A percentile compares a stretch with the other conserved stretches of the same genome.
Conservation (phyloP, 2,113 vertebrate species). For the Psephotus haematonotus region DNA sequence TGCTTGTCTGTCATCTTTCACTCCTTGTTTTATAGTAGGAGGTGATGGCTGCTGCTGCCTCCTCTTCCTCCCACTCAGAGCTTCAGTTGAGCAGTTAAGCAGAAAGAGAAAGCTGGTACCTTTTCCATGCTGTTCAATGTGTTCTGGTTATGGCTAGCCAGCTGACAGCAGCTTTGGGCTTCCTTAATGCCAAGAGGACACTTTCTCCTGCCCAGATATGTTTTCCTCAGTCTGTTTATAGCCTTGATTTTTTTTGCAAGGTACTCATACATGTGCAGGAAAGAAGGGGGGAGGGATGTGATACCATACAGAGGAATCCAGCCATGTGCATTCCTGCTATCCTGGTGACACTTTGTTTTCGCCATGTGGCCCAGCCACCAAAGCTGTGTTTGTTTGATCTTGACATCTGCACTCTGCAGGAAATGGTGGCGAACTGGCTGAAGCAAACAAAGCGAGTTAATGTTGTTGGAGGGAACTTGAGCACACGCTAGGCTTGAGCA, state of each 20-base stretch:
- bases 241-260: neutral
- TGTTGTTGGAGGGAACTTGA: neutral
- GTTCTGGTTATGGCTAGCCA: neutral
- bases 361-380: neutral
- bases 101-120: neutral
- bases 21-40: neutral
- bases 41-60: neutral
- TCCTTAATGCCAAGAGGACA: neutral
- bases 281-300: neutral
- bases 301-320: neutral
- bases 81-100: neutral
- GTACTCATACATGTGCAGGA: neutral
- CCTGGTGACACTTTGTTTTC: constrained; percentile 38
- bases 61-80: neutral
- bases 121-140: neutral
- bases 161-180: neutral
- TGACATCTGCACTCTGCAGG: constrained; percentile 67
- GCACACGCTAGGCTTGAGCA: neutral
- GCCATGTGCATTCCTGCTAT: fast-evolving
- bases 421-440: constrained; percentile 24
- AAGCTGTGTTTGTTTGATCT: constrained; percentile 61
- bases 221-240: neutral
- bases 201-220: neutral
- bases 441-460: constrained; percentile 13
- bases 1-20: neutral